Percentiles rank a stretch among this genome's conserved stretches.
Conservation (phyloP, 2,888 invertebrate genomes). For the Lacanobia wlatinum region DNA sequence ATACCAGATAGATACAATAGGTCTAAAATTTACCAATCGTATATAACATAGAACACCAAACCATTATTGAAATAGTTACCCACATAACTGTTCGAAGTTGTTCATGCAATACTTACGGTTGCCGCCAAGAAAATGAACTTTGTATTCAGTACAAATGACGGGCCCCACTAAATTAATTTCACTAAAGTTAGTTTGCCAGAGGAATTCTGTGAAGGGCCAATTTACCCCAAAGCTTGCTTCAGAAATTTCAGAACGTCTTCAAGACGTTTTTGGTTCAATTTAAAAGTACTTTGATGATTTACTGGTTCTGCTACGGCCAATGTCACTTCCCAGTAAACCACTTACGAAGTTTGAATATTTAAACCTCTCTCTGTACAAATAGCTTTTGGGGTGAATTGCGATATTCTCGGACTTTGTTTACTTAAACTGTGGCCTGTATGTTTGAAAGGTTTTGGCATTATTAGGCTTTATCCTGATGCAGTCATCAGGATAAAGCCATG, state of each 20-base stretch:
- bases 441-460: neutral
- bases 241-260: conserved; percentile 70
- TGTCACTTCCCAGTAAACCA: conserved; percentile 60
- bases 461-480: neutral
- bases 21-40: conserved; percentile 28
- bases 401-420: conserved; percentile 47
- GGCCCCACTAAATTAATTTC: conserved; percentile 81
- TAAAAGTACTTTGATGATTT: conserved; percentile 64
- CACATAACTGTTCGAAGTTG: conserved; percentile 56
- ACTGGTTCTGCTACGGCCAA: conserved; percentile 58
- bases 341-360: conserved; percentile 65
- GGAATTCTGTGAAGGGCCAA: conserved; percentile 76
- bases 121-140: conserved; percentile 77
- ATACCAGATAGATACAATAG: conserved; percentile 19
- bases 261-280: conserved; percentile 65
- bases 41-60: conserved; percentile 28
- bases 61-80: conserved; percentile 61
- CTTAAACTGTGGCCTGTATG: conserved; percentile 21
- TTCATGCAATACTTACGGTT: conserved; percentile 60
- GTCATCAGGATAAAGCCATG: too few species aligned
- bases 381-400: conserved; percentile 52
- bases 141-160: conserved; percentile 77
- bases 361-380: conserved; percentile 58
- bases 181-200: conserved; percentile 78
- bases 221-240: conserved; percentile 71